Evolutionary conservation across 2,797 vertebrate genomes (phyloP).

Genomic region (Crenichthys baileyi): DNA sequence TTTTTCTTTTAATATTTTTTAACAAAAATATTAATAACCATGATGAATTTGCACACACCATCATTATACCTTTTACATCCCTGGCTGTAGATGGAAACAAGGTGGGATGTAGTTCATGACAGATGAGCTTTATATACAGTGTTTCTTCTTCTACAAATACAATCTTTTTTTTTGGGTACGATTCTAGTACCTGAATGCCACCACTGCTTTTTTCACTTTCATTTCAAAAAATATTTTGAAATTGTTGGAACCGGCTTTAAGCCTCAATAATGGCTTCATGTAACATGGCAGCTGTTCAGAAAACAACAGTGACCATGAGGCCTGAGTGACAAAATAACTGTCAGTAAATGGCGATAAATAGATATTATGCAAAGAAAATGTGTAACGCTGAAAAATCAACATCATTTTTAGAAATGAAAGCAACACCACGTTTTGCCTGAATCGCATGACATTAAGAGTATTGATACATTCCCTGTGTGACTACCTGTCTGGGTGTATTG

Average conservation of each 20-base stretch:
- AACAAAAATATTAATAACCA: background rate
- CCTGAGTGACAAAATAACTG: conserved; percentile 42
- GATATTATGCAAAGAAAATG: conserved; percentile 29
- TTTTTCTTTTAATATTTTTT: background rate
- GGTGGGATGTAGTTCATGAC: background rate
- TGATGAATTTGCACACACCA: too few relatives aligned
- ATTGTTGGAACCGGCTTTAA: conserved; percentile 22
- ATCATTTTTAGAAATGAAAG: conserved; percentile 6
- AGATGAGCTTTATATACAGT: background rate
- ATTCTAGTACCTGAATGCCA: conserved; percentile 10
- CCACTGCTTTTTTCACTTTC: background rate
- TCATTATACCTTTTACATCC: background rate
- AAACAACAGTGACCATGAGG: conserved; percentile 24
- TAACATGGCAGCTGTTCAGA: conserved; percentile 18
- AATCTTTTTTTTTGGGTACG: background rate
- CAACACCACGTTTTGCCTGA: conserved; percentile 6
- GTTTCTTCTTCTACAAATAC: background rate
- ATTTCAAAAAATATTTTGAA: conserved; percentile 14
- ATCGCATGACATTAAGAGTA: conserved; percentile 21
- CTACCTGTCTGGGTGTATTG: conserved; percentile 36
- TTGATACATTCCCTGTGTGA: conserved; percentile 32
- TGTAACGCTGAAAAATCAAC: conserved; percentile 22
- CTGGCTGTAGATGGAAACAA: background rate
- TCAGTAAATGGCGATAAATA: conserved; percentile 15
- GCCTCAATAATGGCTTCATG: conserved; percentile 9